A percentile compares a stretch with the other conserved stretches of the same genome.
Evolutionary conservation across 2,113 vertebrate genomes (phyloP).

Genomic region (Gymnogyps californianus): DNA sequence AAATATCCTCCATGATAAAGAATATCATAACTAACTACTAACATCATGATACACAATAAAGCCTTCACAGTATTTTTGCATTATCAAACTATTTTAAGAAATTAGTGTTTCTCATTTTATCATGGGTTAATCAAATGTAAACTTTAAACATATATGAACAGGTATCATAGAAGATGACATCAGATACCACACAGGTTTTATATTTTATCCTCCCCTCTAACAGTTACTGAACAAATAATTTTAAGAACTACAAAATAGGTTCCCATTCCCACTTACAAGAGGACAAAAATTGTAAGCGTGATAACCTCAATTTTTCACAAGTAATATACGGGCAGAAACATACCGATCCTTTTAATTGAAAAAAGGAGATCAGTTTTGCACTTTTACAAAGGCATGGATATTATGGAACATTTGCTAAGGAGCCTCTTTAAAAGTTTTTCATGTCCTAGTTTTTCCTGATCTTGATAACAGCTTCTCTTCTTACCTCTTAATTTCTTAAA

Average conservation of each 20-base stretch:
- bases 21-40: not conserved
- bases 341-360: not conserved
- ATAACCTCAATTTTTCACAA: not conserved
- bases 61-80: not conserved
- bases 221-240: not conserved
- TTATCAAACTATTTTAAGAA: not conserved
- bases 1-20: not conserved
- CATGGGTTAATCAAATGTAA: not conserved
- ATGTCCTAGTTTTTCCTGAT: not conserved
- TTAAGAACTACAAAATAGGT: not conserved
- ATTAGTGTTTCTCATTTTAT: not conserved
- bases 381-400: not conserved
- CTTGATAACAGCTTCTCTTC: not conserved
- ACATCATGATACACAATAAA: not conserved
- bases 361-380: not conserved
- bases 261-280: not conserved
- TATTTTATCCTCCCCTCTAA: not conserved
- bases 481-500: not conserved
- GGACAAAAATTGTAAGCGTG: not conserved
- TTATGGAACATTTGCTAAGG: not conserved
- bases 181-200: not conserved
- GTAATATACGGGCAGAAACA: not conserved
- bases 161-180: not conserved
- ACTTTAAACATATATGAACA: not conserved
- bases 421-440: not conserved